These are phyloP conservation scores for Eupithecia tripunctaria DNA, from an alignment of 2,888 invertebrate genomes.

Conservation along the genomic window DNA sequence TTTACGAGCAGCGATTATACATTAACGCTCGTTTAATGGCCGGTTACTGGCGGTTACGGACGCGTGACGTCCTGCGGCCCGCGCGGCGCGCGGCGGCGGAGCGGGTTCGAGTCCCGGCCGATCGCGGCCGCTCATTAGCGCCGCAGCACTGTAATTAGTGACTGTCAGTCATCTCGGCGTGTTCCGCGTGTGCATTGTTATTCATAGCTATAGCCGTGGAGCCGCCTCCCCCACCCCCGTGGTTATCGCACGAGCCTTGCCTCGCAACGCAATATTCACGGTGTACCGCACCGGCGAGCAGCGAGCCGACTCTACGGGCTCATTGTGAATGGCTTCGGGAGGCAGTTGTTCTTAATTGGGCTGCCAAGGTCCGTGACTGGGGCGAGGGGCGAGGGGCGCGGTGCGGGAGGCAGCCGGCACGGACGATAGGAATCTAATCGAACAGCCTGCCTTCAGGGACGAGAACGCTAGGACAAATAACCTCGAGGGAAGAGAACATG, in stretches of 20 bases:
- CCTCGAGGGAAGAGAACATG: not conserved
- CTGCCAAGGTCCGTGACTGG: not conserved
- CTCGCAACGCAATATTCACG: too few relatives aligned
- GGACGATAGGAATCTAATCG: slow-evolving; percentile 3
- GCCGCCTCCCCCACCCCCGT: not conserved
- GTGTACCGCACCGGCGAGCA: not conserved
- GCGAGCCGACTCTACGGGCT: not conserved
- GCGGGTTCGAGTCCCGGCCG: slow-evolving; percentile 8
- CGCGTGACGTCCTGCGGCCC: not conserved
- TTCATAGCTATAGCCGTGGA: slow-evolving; percentile 26
- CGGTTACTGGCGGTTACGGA: too few relatives aligned
- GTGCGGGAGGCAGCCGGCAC: not conserved
- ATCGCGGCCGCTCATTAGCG: slow-evolving; percentile 33
- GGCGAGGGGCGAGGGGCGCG: not conserved
- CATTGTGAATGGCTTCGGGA: slow-evolving; percentile 1
- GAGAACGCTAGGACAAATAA: not conserved
- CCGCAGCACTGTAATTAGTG: slow-evolving; percentile 36
- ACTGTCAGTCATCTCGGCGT: slow-evolving; percentile 38
- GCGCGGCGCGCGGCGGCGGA: not conserved
- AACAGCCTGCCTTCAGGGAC: not conserved
- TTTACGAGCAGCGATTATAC: not conserved
- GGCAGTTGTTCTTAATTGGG: not conserved
- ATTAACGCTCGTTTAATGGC: not conserved
- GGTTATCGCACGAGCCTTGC: not conserved
- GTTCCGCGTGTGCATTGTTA: slow-evolving; percentile 37